These are phyloP conservation scores for Drosophila tani DNA, from an alignment of 1,140 invertebrate species.

Conservation along the genomic window DNA sequence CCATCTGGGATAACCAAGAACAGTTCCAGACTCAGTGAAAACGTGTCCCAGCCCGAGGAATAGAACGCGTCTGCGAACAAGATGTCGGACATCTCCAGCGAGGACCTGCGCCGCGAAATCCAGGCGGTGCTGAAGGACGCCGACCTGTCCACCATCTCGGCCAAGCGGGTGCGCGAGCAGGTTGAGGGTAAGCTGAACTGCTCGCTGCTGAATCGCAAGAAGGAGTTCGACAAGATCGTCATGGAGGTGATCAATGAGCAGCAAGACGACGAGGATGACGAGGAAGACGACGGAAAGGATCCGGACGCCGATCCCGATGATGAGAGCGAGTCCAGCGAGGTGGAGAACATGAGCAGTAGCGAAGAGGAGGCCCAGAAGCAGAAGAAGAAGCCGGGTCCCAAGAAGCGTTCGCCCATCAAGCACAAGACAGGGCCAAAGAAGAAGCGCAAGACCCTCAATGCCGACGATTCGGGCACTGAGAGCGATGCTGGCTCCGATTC, in stretches of 20 bases:
- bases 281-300: constrained; percentile 87
- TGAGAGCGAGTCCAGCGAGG: constrained; percentile 87
- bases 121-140: constrained; percentile 92
- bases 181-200: constrained; percentile 92
- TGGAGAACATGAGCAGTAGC: constrained; percentile 83
- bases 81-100: constrained; percentile 81
- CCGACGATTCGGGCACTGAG: constrained; percentile 87
- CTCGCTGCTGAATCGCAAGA: constrained; percentile 91
- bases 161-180: constrained; percentile 95
- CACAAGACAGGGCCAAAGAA: constrained; percentile 85
- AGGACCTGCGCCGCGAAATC: constrained; percentile 71
- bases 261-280: constrained; percentile 86
- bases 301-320: constrained; percentile 85
- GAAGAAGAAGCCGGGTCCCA: constrained; percentile 83
- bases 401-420: constrained; percentile 84
- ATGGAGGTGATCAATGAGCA: constrained; percentile 87
- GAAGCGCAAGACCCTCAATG: constrained; percentile 86
- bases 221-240: constrained; percentile 93
- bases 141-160: constrained; percentile 92
- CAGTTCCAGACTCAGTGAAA: constrained; percentile 3
- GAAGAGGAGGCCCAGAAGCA: constrained; percentile 72
- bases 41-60: constrained; percentile 17
- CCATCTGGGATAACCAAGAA: background rate
- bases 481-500: constrained; percentile 91
- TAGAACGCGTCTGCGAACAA: constrained; percentile 74